Base-by-base conservation (phyloP, 2,888 invertebrate species). In the Homarus gammarus region DNA sequence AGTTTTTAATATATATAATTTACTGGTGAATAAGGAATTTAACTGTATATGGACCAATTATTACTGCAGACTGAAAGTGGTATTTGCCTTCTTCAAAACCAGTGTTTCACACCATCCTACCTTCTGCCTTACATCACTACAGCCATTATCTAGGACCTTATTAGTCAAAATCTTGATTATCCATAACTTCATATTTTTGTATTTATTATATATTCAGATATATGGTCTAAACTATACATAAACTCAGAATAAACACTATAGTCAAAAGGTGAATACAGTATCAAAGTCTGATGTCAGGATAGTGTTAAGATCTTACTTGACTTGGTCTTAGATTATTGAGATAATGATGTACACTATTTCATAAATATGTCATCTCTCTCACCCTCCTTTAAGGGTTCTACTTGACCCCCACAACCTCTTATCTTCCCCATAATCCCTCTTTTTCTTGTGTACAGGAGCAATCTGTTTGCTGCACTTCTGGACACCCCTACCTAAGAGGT, bases 401-500 rank as follows among this genome's bases (percentile, higher is more conserved):
- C 40, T 70, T 68, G 33, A 77, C 27, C 38, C 70, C 36, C 33
- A 70, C n/a, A 36, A 44, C 56, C 31, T 64, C 36, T 6, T n/a
- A n/a, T 33, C 56, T 79, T 33, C 79, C 27, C 8, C 73, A 72
- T 72, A 38, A 40, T 27, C n/a, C 73, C 27, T 18, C 36, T 61
- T 75, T 12, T 73, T 44, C 88, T 73, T 72, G 83, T 78, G 78
- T 84, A 89, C 64, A 89, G 83, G 77, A 89, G 88, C 78, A 49
- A 89, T 77, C 27, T 89, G 77, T 89, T 84, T 84, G 88, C 68
- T 72, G 61, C 88, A 89, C 88, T 78, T 89, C 84, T 89, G 88
- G 88, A 89, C 88, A 84, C 78, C 77, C 77, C 83, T 77, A 89
- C 88, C 88, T 89, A 89, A 89, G 83, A 89, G 88, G 84, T 89